Base-by-base conservation (phyloP, 1,140 invertebrate genomes). In the Dryas iulia region DNA sequence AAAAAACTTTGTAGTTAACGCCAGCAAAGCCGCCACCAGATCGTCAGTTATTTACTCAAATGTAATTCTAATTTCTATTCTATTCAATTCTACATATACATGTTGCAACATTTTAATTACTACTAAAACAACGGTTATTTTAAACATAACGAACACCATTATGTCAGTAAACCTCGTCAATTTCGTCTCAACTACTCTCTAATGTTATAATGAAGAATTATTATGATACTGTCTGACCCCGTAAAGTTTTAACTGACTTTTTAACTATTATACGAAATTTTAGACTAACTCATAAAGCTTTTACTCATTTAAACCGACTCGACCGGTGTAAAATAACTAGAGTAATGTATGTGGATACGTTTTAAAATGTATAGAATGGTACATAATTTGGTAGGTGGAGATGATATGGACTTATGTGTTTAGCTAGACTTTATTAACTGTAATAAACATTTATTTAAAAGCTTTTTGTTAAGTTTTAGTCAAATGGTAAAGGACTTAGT, bases 231-330 rank as follows among this genome's bases (percentile, higher is more conserved):
- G 24, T n/a, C 31, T 60, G 59, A 60, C 59, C 59, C 59, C 11
- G 26, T 60, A 21, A 35, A 59, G 33, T 33, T 59, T 59, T 33
- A 60, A 60, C 31, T 60, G 11, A 35, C 59, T 60, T 39, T 60
- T 21, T 21, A 23, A 60, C 23, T 30, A 24, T 12, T 21, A 39
- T 60, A 39, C 33, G 25, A 21, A 39, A 60, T 60, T 31, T 39
- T 60, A 60, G 31, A 12, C 18, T 39, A 60, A 39, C 59, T 60
- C 59, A n/a, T 31, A 60, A 39, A 60, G 59, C 59, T 60, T 60
- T 60, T 60, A 60, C 59, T 24, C 31, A 25, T 47, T 47, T 47
- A 18, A 18, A 10, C 7, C 39, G 18, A 21, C 18, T 7, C 39
- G 18, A 21, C 18, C 18, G 18, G 39, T 47, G 6, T 47, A 47